Percentiles rank a stretch among this genome's conserved stretches.
These are phyloP conservation scores for Palythoa caribaeorum DNA, from an alignment of 92 coral and sea anemone species.

Conservation along the genomic window DNA sequence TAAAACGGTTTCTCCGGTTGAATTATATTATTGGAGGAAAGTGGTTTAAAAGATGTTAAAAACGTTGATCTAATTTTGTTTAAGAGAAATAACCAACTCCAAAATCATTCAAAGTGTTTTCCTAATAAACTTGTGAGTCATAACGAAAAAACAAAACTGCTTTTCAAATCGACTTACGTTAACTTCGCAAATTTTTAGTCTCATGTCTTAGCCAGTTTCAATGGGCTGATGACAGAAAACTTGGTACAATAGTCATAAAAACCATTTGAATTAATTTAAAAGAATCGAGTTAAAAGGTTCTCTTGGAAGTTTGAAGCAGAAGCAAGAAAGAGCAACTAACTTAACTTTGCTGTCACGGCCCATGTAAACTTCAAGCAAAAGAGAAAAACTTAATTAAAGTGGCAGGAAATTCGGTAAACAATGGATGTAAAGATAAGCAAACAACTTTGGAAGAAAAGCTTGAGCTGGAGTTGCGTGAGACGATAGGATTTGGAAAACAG, in stretches of 20 bases:
- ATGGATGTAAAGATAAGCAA: constrained; percentile 49
- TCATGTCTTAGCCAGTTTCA: constrained; percentile 22
- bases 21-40: neutral
- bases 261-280: neutral
- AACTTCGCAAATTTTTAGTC: neutral
- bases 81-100: neutral
- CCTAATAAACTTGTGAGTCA: neutral
- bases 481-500: constrained; percentile 35
- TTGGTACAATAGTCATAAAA: constrained; percentile 14
- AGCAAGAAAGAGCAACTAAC: neutral
- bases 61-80: neutral
- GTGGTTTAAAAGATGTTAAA: neutral
- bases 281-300: neutral
- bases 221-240: constrained; percentile 37
- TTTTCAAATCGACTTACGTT: too few relatives aligned
- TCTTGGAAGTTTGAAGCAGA: neutral
- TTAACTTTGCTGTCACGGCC: neutral
- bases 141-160: too few relatives aligned
- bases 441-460: constrained; percentile 8
- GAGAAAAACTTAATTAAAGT: constrained; percentile 43
- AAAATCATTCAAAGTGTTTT: neutral
- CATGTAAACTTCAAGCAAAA: neutral
- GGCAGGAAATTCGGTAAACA: constrained; percentile 45
- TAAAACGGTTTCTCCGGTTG: neutral
- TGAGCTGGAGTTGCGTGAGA: constrained; percentile 45